Conservation (phyloP, 1,140 invertebrate genomes). For the Aethina tumida region DNA sequence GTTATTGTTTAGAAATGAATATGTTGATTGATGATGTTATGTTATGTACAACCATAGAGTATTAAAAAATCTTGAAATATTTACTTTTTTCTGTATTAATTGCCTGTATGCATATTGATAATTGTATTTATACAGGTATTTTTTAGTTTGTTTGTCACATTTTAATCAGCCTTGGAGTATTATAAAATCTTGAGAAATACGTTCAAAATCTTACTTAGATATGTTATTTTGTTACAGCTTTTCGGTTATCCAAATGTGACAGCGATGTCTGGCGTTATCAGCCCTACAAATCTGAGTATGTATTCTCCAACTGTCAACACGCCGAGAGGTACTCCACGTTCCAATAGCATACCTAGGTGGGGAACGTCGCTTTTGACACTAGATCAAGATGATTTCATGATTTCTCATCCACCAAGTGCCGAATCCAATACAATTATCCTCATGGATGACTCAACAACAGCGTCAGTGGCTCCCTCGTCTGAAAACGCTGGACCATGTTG, state of each 20-base stretch:
- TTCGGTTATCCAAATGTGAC: conserved; percentile 80
- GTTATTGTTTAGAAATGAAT: no score
- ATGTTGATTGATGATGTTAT: no score
- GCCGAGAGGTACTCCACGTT: conserved; percentile 52
- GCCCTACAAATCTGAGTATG: conserved; percentile 79
- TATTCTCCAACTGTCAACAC: conserved; percentile 73
- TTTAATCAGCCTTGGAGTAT: no score
- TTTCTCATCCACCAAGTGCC: conserved; percentile 56
- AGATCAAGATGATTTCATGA: conserved; percentile 90
- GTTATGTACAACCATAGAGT: no score
- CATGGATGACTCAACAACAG: conserved; percentile 55
- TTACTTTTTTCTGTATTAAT: no score
- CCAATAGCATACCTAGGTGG: conserved; percentile 69
- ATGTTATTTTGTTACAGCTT: conserved; percentile 50
- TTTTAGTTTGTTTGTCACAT: no score
- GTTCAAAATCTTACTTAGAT: no score
- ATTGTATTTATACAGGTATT: no score
- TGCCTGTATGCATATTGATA: no score
- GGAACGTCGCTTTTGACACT: conserved; percentile 77
- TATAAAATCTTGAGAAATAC: conserved; percentile 1
- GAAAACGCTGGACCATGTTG: conserved; percentile 31
- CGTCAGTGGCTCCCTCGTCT: conserved; percentile 16
- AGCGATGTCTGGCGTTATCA: conserved; percentile 77
- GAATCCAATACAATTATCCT: conserved; percentile 58
- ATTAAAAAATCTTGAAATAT: no score